Evolutionary conservation across 2,113 vertebrate species (phyloP).

Genomic region (Panthera leo): DNA sequence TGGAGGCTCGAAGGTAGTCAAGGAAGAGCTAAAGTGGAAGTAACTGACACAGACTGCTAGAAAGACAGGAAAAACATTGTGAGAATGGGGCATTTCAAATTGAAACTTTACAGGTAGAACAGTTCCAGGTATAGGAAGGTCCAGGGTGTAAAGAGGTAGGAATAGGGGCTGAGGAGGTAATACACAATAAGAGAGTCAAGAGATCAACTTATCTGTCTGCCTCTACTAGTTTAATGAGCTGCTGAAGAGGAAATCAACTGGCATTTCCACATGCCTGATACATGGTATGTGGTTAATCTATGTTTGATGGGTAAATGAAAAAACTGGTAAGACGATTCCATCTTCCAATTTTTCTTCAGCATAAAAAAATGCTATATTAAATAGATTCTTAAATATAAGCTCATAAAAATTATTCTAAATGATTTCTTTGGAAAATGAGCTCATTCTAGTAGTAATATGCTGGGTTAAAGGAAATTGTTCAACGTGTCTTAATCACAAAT

Average conservation of each 20-base stretch:
- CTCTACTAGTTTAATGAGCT: background rate
- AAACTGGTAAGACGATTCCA: background rate
- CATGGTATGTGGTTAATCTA: background rate
- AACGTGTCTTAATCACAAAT: conserved; percentile 19
- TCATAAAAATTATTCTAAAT: conserved; percentile 4
- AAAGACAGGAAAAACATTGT: background rate
- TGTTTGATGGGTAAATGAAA: background rate
- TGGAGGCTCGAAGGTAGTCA: background rate
- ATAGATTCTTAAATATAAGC: background rate
- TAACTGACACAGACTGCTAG: background rate
- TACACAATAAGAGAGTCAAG: background rate
- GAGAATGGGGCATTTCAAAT: background rate
- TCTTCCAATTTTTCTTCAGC: background rate
- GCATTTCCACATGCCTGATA: background rate
- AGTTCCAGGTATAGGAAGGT: background rate
- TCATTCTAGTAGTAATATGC: background rate
- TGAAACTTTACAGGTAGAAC: background rate
- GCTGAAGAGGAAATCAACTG: background rate
- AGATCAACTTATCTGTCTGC: background rate
- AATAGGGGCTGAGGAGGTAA: background rate
- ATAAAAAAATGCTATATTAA: conserved; percentile 2
- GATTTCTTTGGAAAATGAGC: conserved; percentile 27
- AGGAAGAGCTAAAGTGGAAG: background rate
- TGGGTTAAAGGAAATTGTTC: conserved; percentile 25
- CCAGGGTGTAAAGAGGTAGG: background rate